Evolutionary conservation across 2,888 invertebrate species (phyloP).

Genomic region (Hirtodrosophila confusa): DNA sequence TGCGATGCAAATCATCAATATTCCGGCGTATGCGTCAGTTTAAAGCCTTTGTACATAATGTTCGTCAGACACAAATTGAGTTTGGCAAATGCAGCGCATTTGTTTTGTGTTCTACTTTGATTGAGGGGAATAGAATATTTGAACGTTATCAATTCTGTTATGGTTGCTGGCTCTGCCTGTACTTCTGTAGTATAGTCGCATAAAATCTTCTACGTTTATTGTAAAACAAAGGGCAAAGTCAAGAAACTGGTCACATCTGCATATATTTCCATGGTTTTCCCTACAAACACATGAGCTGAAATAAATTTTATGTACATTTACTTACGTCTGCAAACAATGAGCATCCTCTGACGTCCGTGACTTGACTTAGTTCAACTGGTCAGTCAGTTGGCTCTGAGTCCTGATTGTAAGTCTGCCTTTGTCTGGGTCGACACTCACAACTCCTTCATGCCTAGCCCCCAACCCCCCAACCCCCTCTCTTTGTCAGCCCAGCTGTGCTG

Average conservation of each 20-base stretch:
- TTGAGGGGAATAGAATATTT: slow-evolving; percentile 42
- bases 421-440: slow-evolving; percentile 49
- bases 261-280: slow-evolving; percentile 62
- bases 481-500: slow-evolving; percentile 29
- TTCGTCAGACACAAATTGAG: slow-evolving; percentile 48
- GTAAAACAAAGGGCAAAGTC: slow-evolving; percentile 65
- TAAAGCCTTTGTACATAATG: slow-evolving; percentile 37
- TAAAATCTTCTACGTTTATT: slow-evolving; percentile 70
- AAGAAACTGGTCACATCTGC: slow-evolving; percentile 72
- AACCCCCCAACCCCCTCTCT: background rate
- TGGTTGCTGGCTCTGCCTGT: slow-evolving; percentile 48
- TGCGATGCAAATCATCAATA: slow-evolving; percentile 18
- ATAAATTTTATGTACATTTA: slow-evolving; percentile 78
- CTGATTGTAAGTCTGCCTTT: slow-evolving; percentile 42
- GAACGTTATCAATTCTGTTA: slow-evolving; percentile 50
- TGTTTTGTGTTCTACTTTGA: slow-evolving; percentile 62
- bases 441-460: slow-evolving; percentile 31
- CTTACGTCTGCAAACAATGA: slow-evolving; percentile 77
- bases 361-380: slow-evolving; percentile 64
- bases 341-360: slow-evolving; percentile 57
- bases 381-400: slow-evolving; percentile 39
- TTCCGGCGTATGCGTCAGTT: slow-evolving; percentile 20
- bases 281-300: slow-evolving; percentile 54
- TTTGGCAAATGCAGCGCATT: slow-evolving; percentile 61
- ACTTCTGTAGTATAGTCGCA: slow-evolving; percentile 2